phyloP scores from a whole-genome alignment of 2,113 vertebrate species.

The Oncorhynchus tshawytscha region DNA sequence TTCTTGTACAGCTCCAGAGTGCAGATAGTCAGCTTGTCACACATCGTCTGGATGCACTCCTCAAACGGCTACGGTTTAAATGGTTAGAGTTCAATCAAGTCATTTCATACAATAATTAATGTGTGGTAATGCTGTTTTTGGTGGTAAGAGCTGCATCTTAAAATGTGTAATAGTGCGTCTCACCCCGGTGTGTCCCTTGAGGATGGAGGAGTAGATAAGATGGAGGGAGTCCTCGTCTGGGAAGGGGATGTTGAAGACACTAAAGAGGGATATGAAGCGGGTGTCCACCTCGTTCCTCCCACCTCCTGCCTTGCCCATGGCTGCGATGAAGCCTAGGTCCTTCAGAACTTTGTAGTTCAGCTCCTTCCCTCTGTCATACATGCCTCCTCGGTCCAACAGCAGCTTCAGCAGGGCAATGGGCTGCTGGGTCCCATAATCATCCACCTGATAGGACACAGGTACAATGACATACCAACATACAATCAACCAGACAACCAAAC shows the following conservation, averaged over 20 bases:
- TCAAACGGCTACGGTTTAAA: slow-evolving; percentile 76
- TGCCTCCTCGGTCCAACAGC: slow-evolving; percentile 84
- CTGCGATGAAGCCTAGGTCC: slow-evolving; percentile 89
- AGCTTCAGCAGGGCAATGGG: slow-evolving; percentile 92
- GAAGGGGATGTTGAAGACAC: slow-evolving; percentile 88
- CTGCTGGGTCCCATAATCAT: slow-evolving; percentile 94
- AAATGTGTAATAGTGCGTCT: slow-evolving; percentile 17
- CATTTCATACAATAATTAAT: background rate
- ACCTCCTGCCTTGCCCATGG: slow-evolving; percentile 95
- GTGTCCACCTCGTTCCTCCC: slow-evolving; percentile 94
- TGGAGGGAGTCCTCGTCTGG: slow-evolving; percentile 83
- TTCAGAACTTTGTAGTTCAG: slow-evolving; percentile 88
- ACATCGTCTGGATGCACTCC: slow-evolving; percentile 73
- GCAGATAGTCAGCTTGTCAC: slow-evolving; percentile 81
- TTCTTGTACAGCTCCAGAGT: slow-evolving; percentile 85
- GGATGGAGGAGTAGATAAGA: slow-evolving; percentile 88
- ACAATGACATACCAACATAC: background rate
- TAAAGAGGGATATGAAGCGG: slow-evolving; percentile 90
- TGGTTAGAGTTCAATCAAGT: background rate
- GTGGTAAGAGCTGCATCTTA: background rate
- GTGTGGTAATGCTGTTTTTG: background rate
- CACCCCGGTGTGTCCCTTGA: slow-evolving; percentile 89
- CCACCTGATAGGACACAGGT: slow-evolving; percentile 74
- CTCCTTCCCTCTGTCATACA: slow-evolving; percentile 91
- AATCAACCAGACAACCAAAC: background rate